Base-by-base conservation (phyloP, 2,888 invertebrate genomes). In the Dasypolia templi region DNA sequence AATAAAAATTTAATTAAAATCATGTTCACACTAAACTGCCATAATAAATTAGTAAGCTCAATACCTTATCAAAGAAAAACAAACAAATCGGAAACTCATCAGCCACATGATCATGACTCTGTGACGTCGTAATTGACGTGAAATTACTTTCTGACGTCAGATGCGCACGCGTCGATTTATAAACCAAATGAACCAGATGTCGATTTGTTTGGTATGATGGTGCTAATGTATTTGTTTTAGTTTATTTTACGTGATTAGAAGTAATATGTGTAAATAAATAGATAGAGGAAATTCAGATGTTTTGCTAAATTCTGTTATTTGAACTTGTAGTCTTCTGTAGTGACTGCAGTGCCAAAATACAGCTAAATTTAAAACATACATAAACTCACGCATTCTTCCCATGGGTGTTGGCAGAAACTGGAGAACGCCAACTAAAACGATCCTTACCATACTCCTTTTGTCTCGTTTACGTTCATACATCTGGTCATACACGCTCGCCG, bases 111-210 rank as follows among this genome's bases (percentile, higher is more conserved):
- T 79, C 80, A 76, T 58, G 62, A 26, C 22, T 42, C 61, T 69
- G 64, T 76, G 77, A 75, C 87, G 81, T 81, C 61, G 51, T 75
- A 63, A 86, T 83, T 73, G 79, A 81, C 77, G 75, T 61, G 55
- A 56, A 74, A 75, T 85, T 77, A 66, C 39, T 77, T 29, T 29
- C 67, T 86, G 84, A 84, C 86, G 86, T 87, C 77, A 82, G 32
- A 49, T 22, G 78, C 84, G 80, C 79, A 73, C 61, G 69, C 66
- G 79, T 79, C 35, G 62, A 51, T 71, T 22, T 55, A 70, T 72
- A 77, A 59, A 61, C 53, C 32, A 69, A 69, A 69, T 44, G 14
- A 73, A 58, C 85, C 84, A 87, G 88, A 87, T 86, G 86, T 71
- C 72, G 61, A 26, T 75, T 75, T 82, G 84, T 76, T 87, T 87